Base-by-base conservation (phyloP, 2,888 invertebrate species). In the Clivina fossor region DNA sequence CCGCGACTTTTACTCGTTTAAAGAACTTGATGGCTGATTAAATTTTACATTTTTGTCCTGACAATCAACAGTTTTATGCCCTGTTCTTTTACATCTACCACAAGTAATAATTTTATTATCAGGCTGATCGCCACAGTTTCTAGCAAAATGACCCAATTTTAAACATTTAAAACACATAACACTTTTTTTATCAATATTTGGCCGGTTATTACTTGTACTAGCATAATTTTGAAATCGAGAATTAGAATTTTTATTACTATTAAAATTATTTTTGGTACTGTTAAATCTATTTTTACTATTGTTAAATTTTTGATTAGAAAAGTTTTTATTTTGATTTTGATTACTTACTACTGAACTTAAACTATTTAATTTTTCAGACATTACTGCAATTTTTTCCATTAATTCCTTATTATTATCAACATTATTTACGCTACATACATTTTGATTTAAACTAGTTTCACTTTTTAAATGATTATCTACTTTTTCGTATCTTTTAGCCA, bases 91-190 rank as follows among this genome's bases (percentile, higher is more conserved):
- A 16, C 46, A 46, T 24, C 30, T 13, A 13, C 16, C 22, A 30
- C 46, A 46, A 3, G 30, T 16, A 5, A 8, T 30, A 4, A 9
- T 7, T 9, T n/a, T 11, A 8, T n/a, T 11, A 30, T 2, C 16
- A 9, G 16, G 4, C 15, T 26, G n/a, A 1, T 46, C 16, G 19
- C 9, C 3, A 28, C 46, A 46, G 30, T 30, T 15, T 30, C 15
- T 46, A 7, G 30, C 46, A 46, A 30, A 46, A 28, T 46, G 46
- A 5, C 46, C 3, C 26, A 46, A n/a, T 26, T 46, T 26, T 9
- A 5, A 7, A 22, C 46, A 46, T n/a, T 46, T 46, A 30, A 46
- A 46, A 15, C 46, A 46, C 46, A 46, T 46, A 13, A 46, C 2
- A 4, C 30, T 46, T 3, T 46, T 22, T 22, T 13, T 4, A 41